Evolutionary conservation across 2,113 vertebrate genomes (phyloP), one percentile per base, ranked within the genome.

Genomic region (Anarrhichthys ocellatus): DNA sequence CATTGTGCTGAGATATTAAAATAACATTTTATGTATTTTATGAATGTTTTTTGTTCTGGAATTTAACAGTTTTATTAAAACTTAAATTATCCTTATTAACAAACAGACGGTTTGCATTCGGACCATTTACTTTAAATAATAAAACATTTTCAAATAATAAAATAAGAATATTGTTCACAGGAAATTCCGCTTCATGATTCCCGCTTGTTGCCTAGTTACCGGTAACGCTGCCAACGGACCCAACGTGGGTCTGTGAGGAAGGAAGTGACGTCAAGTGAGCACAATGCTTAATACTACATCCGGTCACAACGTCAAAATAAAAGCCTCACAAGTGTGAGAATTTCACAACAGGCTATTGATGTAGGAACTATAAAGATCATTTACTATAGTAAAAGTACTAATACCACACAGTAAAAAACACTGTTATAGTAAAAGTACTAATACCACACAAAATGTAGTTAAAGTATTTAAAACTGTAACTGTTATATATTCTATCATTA

Each of bases 151-250:
- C 1, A 9, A 34, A 34, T 24, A n/a, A 27, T 15, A 58, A 58
- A 27, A 58, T 27, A 29, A 17, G 27, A 29, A 59, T 14, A 2
- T 15, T 29, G 24, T n/a, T 50, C 24, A 5, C 1, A 46, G 65
- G 79, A 82, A 34, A 34, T 34, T 6, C 34, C 17, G 54, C 68
- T 52, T 59, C 58, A 8, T 52, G 46, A 24, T 11, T 20, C 8
- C 24, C 2, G 1, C 44, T 54, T 36, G 91, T 92, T 82, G 78
- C 91, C 59, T 79, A 65, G 91, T 71, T 59, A 91, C 89, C 18
- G 8, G 2, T 17, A 79, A 89, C 61, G 77, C 82, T 6, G 29
- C 38, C 48, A 61, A 58, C 36, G 11, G 40, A 76, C 61, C 61
- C 87, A 89, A 70, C 72, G 83, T 91, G 89, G 70, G 56, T 72